Evolutionary conservation across 1,140 invertebrate genomes (phyloP).

Genomic region (Cyrtorhinus lividipennis): DNA sequence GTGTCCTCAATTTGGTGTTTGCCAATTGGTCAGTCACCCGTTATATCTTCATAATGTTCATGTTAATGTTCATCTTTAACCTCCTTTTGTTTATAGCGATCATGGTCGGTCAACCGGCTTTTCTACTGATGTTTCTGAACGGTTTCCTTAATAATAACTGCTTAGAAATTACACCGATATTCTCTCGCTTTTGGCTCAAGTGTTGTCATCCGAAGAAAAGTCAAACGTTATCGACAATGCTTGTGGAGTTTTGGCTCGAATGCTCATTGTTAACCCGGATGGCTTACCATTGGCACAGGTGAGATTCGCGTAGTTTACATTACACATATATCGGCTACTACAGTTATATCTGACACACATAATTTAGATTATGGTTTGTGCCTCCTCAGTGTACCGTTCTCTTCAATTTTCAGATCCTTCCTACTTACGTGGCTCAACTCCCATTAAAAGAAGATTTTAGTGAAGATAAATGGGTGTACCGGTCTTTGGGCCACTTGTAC

Average conservation of each 20-base stretch:
- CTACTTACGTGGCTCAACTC: constrained; percentile 51
- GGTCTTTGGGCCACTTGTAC: constrained; percentile 46
- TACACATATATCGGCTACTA: too few species aligned
- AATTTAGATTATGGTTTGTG: too few species aligned
- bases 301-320: too few species aligned
- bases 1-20: too few species aligned
- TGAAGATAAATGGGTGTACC: constrained; percentile 55
- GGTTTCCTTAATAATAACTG: neutral
- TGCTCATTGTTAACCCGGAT: constrained; percentile 48
- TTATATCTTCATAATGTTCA: too few species aligned
- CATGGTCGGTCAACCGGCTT: too few species aligned
- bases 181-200: constrained; percentile 46
- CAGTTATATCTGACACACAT: too few species aligned
- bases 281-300: constrained; percentile 49
- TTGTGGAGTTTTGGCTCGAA: constrained; percentile 56
- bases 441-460: constrained; percentile 61
- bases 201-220: constrained; percentile 44
- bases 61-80: too few species aligned
- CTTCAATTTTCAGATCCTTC: constrained; percentile 50
- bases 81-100: too few species aligned
- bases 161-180: constrained; percentile 45
- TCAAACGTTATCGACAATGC: constrained; percentile 55
- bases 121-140: too few species aligned
- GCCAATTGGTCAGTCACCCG: too few species aligned
- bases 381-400: too few species aligned